These are phyloP conservation scores for Varecia variegata DNA, from an alignment of 2,797 vertebrate genomes.

Conservation along the genomic window DNA sequence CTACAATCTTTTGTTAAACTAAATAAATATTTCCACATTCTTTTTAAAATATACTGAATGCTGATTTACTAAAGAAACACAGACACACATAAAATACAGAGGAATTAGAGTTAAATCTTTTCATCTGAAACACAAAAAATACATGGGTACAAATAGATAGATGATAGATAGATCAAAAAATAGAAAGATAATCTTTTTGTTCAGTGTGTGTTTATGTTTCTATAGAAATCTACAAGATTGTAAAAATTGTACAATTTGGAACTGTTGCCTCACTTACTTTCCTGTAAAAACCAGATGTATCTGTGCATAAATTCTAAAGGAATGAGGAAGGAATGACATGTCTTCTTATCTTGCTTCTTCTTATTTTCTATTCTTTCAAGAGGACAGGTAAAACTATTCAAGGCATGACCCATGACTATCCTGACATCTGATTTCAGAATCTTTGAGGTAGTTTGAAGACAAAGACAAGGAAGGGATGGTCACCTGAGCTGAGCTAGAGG, in stretches of 20 bases:
- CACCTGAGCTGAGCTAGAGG: background rate
- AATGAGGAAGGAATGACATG: background rate
- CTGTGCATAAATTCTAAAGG: background rate
- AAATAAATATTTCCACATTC: background rate
- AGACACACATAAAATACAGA: background rate
- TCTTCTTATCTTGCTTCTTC: background rate
- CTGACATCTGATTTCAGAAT: background rate
- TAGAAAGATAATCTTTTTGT: background rate
- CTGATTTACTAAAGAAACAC: constrained; percentile 5
- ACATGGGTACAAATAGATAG: background rate
- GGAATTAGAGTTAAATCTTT: background rate
- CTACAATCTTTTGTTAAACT: background rate
- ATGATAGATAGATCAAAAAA: background rate
- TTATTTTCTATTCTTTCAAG: background rate
- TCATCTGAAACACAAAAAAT: background rate
- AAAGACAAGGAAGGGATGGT: background rate
- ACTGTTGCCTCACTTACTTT: background rate
- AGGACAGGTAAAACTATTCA: background rate
- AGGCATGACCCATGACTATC: background rate
- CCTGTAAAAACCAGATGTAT: background rate
- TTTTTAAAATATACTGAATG: background rate
- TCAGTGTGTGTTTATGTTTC: background rate
- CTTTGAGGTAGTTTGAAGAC: background rate
- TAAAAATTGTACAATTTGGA: background rate
- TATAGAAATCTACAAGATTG: background rate